phyloP scores from a whole-genome alignment of 2,888 invertebrate genomes.

The Rhaphigaster nebulosa region DNA sequence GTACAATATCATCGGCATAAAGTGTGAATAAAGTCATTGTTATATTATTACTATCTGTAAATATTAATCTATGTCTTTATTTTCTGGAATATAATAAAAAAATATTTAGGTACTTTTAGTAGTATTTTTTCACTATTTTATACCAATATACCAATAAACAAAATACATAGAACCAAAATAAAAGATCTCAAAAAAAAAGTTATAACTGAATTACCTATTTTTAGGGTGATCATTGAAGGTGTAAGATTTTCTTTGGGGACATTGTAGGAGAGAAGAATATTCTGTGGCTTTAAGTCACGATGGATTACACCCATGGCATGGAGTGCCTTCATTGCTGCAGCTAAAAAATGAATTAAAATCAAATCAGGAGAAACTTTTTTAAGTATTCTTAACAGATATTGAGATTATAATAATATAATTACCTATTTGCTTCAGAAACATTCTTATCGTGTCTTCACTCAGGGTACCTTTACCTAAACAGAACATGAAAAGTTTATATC shows the following conservation, averaged over 20 bases:
- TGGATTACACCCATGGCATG: slow-evolving; percentile 98
- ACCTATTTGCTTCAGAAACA: slow-evolving; percentile 95
- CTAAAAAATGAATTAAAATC: slow-evolving; percentile 70
- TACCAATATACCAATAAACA: not conserved
- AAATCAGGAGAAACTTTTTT: slow-evolving; percentile 54
- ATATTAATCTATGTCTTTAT: too few relatives aligned
- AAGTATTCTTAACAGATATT: not conserved
- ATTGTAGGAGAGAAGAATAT: slow-evolving; percentile 93
- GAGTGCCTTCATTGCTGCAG: slow-evolving; percentile 97
- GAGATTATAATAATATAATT: slow-evolving; percentile 61
- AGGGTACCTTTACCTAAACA: slow-evolving; percentile 86
- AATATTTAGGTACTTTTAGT: too few relatives aligned
- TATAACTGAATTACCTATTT: slow-evolving; percentile 82
- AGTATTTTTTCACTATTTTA: too few relatives aligned
- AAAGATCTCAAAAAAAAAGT: not conserved
- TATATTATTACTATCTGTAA: too few relatives aligned
- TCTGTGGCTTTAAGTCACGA: slow-evolving; percentile 98
- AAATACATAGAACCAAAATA: not conserved
- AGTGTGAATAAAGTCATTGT: too few relatives aligned
- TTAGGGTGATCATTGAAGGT: slow-evolving; percentile 89
- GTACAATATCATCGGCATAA: too few relatives aligned
- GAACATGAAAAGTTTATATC: not conserved
- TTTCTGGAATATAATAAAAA: too few relatives aligned
- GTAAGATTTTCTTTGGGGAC: slow-evolving; percentile 78
- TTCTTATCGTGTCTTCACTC: slow-evolving; percentile 96